Evolutionary conservation across 1,140 invertebrate genomes (phyloP), one percentile per base, ranked within the genome.

Genomic region (Melitaea cinxia): DNA sequence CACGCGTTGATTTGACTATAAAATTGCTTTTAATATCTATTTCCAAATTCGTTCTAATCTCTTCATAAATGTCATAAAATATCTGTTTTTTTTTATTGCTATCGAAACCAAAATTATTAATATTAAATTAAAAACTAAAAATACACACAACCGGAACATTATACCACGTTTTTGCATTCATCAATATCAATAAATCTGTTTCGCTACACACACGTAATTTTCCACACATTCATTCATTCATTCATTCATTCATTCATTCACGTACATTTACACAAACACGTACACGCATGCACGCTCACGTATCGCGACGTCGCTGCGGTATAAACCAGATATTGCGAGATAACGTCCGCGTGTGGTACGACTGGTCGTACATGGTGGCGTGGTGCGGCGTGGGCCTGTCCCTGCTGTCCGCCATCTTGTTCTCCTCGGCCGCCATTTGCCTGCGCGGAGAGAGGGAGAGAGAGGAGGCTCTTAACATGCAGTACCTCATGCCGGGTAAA

Each of bases 401-500:
- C 78, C 93, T 98, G 74, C 91, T 97, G 78, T 95, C 96, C 73
- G 96, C 97, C 91, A 95, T 98, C 83, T 94, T 98, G 84, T 96
- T 98, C 91, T 97, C 96, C 73, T 96, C 96, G 75, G 96, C 96
- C 72, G 97, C 97, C 76, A 96, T 98, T 91, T 98, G 97, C 92
- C 94, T 98, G 88, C 94, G 96, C 86, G 96, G 95, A 86, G 97
- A 98, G 91, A 94, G 96, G 87, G 96, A 98, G 91, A 94, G 95
- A 88, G 97, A 98, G 91, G 96, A 98, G 92, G 96, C 96, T 85
- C 95, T 97, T 93, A 98, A 98, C 93, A 97, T 98, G 96, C 97
- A 98, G 93, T 98, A 98, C 92, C 93, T 98, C 91, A 98, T 98
- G 97, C 97, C 97, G 91, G 96, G 97, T 98, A 95, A 82, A 65